These are phyloP conservation scores for Drosophila auraria DNA, from an alignment of 1,140 invertebrate genomes.

Conservation along the genomic window DNA sequence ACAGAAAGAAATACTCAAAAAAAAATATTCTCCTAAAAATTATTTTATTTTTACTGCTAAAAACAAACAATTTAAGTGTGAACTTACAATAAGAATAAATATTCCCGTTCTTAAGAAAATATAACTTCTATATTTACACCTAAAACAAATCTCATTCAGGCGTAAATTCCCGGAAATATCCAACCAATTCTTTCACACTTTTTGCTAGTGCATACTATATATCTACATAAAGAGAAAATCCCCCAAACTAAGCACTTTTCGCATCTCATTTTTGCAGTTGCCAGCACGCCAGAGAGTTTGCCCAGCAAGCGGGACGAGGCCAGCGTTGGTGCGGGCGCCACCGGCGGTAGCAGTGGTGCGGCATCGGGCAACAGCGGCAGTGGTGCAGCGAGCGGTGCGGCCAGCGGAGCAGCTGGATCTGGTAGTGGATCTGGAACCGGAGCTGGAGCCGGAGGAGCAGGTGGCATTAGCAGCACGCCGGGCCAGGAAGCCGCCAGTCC, in stretches of 20 bases:
- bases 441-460: conserved; percentile 29
- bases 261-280: conserved; percentile 85
- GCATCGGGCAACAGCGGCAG: conserved; percentile 30
- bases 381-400: conserved; percentile 37
- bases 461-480: conserved; percentile 36
- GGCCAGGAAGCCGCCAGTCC: conserved; percentile 60
- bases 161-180: neutral
- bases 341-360: conserved; percentile 35
- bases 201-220: neutral
- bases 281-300: conserved; percentile 87
- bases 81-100: neutral
- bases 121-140: neutral
- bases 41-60: neutral
- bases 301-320: conserved; percentile 85
- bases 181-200: neutral
- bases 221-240: neutral
- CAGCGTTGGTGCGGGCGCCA: conserved; percentile 37
- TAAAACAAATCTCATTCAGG: neutral
- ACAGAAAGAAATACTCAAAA: neutral
- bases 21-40: neutral
- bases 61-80: no score
- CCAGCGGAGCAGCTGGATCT: conserved; percentile 28
- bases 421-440: conserved; percentile 31
- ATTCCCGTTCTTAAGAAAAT: neutral
- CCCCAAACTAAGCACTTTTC: conserved; percentile 30